Percentiles rank a stretch among this genome's conserved stretches.
Evolutionary conservation across 2,113 vertebrate species (phyloP).

Genomic region (Ameiurus melas): DNA sequence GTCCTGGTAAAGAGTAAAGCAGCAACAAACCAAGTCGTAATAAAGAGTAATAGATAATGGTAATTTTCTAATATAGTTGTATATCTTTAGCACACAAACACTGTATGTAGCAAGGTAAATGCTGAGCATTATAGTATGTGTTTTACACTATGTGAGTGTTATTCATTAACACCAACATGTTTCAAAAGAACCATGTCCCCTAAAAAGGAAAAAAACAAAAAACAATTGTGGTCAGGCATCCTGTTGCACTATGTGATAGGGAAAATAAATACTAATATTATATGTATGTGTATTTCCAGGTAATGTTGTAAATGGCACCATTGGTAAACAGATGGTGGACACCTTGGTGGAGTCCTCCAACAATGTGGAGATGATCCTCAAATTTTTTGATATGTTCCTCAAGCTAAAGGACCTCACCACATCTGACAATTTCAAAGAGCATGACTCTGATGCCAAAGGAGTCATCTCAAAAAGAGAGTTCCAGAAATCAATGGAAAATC

Average conservation of each 20-base stretch:
- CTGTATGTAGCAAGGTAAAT: not conserved
- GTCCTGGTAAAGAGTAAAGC: not conserved
- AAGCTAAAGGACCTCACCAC: slow-evolving; percentile 96
- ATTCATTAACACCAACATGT: not conserved
- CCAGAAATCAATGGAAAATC: slow-evolving; percentile 98
- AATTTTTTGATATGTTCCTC: slow-evolving; percentile 99
- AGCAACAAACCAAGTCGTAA: not conserved
- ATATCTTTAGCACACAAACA: not conserved
- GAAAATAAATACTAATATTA: slow-evolving; percentile 12
- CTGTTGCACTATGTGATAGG: not conserved
- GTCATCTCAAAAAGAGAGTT: slow-evolving; percentile 97
- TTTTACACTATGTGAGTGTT: not conserved
- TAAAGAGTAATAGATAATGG: slow-evolving; percentile 10
- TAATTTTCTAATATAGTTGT: not conserved
- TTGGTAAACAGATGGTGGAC: slow-evolving; percentile 99
- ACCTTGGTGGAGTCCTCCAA: slow-evolving; percentile 95
- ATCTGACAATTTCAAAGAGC: slow-evolving; percentile 93
- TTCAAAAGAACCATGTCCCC: not conserved
- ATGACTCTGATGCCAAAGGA: slow-evolving; percentile 90
- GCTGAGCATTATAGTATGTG: not conserved
- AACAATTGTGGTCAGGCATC: not conserved
- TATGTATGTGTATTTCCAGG: slow-evolving; percentile 67
- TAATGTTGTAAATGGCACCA: slow-evolving; percentile 97
- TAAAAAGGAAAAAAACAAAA: not conserved
- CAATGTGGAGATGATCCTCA: slow-evolving; percentile 98